These are phyloP conservation scores for Pachycephus smyrnensis DNA, from an alignment of 2,888 invertebrate genomes.

Conservation along the genomic window DNA sequence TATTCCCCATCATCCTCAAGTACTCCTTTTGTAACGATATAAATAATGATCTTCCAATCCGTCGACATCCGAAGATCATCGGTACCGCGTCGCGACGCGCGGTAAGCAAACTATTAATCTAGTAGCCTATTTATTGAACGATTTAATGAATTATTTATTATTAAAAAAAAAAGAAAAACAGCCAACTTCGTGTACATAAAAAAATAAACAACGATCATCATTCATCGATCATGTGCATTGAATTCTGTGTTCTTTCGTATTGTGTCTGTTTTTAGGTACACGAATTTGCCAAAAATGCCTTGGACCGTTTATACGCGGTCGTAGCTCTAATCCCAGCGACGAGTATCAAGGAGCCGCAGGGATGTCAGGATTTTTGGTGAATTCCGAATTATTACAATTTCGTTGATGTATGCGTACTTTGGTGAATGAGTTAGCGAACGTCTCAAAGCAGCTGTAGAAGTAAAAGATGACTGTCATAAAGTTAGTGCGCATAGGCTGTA, in stretches of 20 bases:
- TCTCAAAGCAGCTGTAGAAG: slow-evolving; percentile 19
- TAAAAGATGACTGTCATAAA: slow-evolving; percentile 33
- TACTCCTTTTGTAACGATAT: neutral
- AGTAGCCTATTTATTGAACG: slow-evolving; percentile 53
- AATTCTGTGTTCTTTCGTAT: slow-evolving; percentile 44
- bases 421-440: slow-evolving; percentile 30
- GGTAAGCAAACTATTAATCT: slow-evolving; percentile 40
- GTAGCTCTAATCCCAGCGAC: neutral
- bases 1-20: neutral
- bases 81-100: neutral
- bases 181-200: slow-evolving; percentile 44
- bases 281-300: slow-evolving; percentile 37
- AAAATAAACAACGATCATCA: slow-evolving; percentile 35
- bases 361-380: slow-evolving; percentile 28
- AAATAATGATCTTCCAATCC: neutral
- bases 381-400: slow-evolving; percentile 29
- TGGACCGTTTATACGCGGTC: neutral
- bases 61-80: neutral
- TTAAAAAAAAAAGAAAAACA: slow-evolving; percentile 27
- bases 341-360: neutral
- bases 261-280: slow-evolving; percentile 35
- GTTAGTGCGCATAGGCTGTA: slow-evolving; percentile 18
- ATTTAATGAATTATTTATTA: slow-evolving; percentile 53
- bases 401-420: slow-evolving; percentile 34
- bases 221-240: slow-evolving; percentile 35